Evolutionary conservation across 1,140 invertebrate species (phyloP).

Genomic region (Eueides isabella): DNA sequence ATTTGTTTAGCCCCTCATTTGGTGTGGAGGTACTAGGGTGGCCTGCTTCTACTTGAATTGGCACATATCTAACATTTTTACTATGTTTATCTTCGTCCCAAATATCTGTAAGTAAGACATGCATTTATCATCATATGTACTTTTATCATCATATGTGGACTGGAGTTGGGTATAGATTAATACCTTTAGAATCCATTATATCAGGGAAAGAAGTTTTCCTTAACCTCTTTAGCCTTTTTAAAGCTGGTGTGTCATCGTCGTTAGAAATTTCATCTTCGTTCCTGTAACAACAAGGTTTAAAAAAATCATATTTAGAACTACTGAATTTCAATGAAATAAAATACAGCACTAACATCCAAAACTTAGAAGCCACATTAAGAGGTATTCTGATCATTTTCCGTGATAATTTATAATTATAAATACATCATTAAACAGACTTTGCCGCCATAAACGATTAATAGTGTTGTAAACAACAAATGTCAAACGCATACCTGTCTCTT

Average conservation of each 20-base stretch:
- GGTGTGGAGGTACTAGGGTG: slow-evolving; percentile 73
- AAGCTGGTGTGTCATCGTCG: slow-evolving; percentile 60
- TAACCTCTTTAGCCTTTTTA: slow-evolving; percentile 64
- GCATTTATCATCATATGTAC: too few relatives aligned
- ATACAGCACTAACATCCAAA: slow-evolving; percentile 63
- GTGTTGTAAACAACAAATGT: slow-evolving; percentile 77
- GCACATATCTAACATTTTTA: slow-evolving; percentile 67
- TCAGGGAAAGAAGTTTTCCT: slow-evolving; percentile 61
- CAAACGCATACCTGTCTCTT: slow-evolving; percentile 78
- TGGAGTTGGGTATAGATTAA: neutral
- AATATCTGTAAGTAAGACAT: slow-evolving; percentile 54
- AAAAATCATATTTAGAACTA: neutral
- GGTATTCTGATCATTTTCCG: slow-evolving; percentile 65
- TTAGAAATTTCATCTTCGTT: slow-evolving; percentile 65
- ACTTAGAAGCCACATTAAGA: slow-evolving; percentile 60
- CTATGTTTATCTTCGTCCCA: slow-evolving; percentile 51
- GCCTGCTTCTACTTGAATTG: slow-evolving; percentile 64
- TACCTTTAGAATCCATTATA: slow-evolving; percentile 60
- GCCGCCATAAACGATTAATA: slow-evolving; percentile 73
- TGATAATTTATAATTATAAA: slow-evolving; percentile 31
- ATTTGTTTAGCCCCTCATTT: slow-evolving; percentile 47
- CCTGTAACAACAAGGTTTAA: slow-evolving; percentile 49
- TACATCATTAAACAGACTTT: slow-evolving; percentile 59
- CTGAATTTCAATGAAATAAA: neutral
- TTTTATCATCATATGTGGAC: neutral